These are phyloP conservation scores for Axis porcinus DNA, from an alignment of 2,113 vertebrate genomes.

Conservation along the genomic window DNA sequence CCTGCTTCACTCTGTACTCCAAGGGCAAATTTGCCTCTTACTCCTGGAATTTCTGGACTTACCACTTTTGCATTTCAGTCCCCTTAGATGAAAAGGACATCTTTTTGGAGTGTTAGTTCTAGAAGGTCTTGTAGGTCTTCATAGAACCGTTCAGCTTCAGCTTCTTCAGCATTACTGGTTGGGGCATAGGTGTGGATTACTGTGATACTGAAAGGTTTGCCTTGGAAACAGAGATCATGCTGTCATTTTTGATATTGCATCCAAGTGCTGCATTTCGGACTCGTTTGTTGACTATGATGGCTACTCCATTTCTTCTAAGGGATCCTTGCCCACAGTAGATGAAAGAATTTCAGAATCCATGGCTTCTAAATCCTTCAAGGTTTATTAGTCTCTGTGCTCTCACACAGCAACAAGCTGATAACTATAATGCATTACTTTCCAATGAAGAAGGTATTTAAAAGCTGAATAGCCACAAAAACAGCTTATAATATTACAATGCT, in stretches of 20 bases:
- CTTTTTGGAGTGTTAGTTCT: background rate
- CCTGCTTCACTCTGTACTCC: background rate
- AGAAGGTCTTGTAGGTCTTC: background rate
- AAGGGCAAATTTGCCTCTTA: background rate
- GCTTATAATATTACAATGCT: background rate
- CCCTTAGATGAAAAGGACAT: background rate
- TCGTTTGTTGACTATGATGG: background rate
- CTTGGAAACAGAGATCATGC: background rate
- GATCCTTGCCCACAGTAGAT: background rate
- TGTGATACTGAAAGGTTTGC: background rate
- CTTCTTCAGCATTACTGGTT: background rate
- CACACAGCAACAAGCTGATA: background rate
- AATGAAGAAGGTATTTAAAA: slow-evolving; percentile 14
- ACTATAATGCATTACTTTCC: background rate
- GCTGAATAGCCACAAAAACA: background rate
- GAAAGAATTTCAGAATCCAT: background rate
- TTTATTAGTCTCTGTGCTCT: background rate
- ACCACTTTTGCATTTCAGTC: background rate
- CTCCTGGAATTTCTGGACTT: background rate
- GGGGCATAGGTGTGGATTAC: background rate
- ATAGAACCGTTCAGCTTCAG: background rate
- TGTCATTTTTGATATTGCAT: background rate
- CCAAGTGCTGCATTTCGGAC: background rate
- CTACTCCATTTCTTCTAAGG: background rate
- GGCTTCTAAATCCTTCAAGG: background rate